Percentiles rank a stretch among this genome's conserved stretches.
phyloP scores from a whole-genome alignment of 2,113 vertebrate species.

The Perccottus glenii region DNA sequence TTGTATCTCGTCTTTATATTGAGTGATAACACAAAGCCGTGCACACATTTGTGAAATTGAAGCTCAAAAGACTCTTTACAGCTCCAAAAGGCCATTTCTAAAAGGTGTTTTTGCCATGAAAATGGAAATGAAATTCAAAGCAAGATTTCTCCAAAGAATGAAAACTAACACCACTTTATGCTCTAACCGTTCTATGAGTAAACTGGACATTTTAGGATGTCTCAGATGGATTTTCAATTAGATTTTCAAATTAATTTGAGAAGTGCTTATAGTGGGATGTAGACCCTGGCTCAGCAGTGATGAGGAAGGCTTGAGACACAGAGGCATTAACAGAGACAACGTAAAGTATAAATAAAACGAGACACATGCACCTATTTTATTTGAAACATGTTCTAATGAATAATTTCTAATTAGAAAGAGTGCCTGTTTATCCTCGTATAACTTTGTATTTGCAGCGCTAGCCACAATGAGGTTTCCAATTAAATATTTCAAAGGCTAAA shows the following conservation, averaged over 20 bases:
- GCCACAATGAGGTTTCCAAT: conserved; percentile 38
- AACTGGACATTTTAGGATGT: background rate
- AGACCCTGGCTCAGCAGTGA: conserved; percentile 9
- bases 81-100: no score
- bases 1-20: no score
- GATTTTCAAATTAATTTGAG: conserved; percentile 8
- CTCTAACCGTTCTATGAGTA: background rate
- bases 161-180: background rate
- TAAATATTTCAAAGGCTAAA: conserved; percentile 45
- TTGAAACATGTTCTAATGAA: conserved; percentile 31
- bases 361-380: conserved; percentile 8
- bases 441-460: conserved; percentile 39
- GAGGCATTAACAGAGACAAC: conserved; percentile 14
- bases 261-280: conserved; percentile 12
- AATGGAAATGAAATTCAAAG: background rate
- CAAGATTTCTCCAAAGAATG: background rate
- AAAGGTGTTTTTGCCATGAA: no score
- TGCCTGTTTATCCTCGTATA: conserved; percentile 46
- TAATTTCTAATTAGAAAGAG: conserved; percentile 48
- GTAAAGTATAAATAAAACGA: conserved; percentile 3
- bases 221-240: background rate
- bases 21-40: no score
- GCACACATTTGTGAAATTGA: no score
- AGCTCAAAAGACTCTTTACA: no score
- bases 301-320: conserved; percentile 5